Evolutionary conservation across 2,113 vertebrate genomes (phyloP).

Genomic region (Nycticryphes semicollaris): DNA sequence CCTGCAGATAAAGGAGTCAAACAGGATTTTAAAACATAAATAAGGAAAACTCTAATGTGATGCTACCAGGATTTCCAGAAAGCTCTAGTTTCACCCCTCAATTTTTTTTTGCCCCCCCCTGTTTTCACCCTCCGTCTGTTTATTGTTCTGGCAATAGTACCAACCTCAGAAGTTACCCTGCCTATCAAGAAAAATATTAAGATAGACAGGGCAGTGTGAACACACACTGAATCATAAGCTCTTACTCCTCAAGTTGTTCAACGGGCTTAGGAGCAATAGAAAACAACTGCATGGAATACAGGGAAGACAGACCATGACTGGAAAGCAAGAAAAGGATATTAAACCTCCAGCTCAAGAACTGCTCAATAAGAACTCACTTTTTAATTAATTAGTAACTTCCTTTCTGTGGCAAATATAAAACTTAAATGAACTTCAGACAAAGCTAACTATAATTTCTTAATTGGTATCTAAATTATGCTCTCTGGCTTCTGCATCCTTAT

Average conservation of each 20-base stretch:
- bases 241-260: neutral
- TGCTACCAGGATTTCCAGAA: neutral
- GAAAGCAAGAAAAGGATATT: neutral
- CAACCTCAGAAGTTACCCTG: neutral
- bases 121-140: neutral
- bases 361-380: neutral
- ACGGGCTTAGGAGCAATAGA: neutral
- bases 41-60: neutral
- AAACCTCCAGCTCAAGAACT: neutral
- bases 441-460: neutral
- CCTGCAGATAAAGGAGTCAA: neutral
- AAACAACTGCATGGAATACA: neutral
- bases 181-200: neutral
- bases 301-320: neutral
- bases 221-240: neutral
- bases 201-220: neutral
- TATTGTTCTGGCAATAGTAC: neutral
- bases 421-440: neutral
- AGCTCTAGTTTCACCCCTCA: neutral
- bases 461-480: neutral
- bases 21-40: neutral
- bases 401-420: neutral
- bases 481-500: neutral
- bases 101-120: neutral
- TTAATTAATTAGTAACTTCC: neutral